phyloP scores from a whole-genome alignment of 2,113 vertebrate species.

The Sapajus apella region DNA sequence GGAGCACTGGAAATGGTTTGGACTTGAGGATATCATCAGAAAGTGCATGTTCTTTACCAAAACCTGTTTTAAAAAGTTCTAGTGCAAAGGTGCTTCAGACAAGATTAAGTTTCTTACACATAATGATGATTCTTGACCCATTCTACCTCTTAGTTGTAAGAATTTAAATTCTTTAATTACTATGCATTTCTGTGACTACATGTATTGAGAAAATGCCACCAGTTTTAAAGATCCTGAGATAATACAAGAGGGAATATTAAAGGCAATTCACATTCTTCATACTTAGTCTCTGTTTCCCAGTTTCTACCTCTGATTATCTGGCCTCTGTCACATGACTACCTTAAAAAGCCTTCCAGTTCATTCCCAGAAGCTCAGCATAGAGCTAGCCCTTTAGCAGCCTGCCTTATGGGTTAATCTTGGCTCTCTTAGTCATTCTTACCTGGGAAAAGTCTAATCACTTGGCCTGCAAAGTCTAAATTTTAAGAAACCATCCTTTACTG shows the following conservation, averaged over 20 bases:
- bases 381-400: neutral
- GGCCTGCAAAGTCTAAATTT: neutral
- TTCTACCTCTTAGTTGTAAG: neutral
- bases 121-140: neutral
- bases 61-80: neutral
- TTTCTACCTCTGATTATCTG: neutral
- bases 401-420: neutral
- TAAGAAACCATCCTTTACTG: neutral
- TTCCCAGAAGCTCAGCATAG: neutral
- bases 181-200: neutral
- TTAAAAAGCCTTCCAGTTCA: neutral
- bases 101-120: neutral
- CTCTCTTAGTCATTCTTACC: neutral
- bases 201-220: neutral
- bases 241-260: neutral
- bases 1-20: neutral
- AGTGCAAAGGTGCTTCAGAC: neutral
- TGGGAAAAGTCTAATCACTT: neutral
- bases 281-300: neutral
- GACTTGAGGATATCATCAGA: neutral
- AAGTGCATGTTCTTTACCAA: neutral
- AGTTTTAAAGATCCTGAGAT: neutral
- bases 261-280: neutral
- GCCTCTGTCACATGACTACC: neutral
- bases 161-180: neutral